phyloP scores from a whole-genome alignment of 2,113 vertebrate species.

The Asarcornis scutulata region DNA sequence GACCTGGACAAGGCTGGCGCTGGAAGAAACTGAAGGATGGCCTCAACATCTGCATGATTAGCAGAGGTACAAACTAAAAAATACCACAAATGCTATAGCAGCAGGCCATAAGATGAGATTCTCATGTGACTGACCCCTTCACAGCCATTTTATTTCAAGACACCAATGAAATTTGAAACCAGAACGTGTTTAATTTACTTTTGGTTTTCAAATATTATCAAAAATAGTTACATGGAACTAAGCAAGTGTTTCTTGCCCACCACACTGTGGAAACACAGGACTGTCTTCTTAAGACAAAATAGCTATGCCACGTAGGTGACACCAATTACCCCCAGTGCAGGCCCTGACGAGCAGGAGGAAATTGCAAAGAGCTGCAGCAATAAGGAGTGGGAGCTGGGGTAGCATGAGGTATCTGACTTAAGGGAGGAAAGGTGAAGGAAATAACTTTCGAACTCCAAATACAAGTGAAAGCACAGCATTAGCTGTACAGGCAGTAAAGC shows the following conservation, averaged over 20 bases:
- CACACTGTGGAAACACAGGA: neutral
- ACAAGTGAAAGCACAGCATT: neutral
- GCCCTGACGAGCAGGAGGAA: neutral
- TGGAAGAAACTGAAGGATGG: accelerated
- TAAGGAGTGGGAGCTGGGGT: neutral
- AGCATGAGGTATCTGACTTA: accelerated
- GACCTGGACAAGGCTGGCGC: neutral
- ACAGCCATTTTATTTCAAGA: neutral
- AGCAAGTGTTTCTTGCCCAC: neutral
- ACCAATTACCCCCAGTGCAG: neutral
- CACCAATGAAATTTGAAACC: neutral
- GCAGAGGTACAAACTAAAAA: neutral
- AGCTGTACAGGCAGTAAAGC: neutral
- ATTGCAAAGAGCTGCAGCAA: neutral
- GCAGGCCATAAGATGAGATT: neutral
- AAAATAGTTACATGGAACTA: neutral
- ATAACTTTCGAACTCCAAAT: neutral
- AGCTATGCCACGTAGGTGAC: neutral
- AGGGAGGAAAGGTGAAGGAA: neutral
- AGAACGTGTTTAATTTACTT: neutral
- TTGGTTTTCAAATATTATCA: neutral
- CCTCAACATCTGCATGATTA: accelerated
- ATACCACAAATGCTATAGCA: accelerated
- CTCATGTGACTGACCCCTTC: neutral
- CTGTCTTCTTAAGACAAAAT: neutral